Evolutionary conservation across 1,140 invertebrate species (phyloP).

Genomic region (Drosophila nigrodunni): DNA sequence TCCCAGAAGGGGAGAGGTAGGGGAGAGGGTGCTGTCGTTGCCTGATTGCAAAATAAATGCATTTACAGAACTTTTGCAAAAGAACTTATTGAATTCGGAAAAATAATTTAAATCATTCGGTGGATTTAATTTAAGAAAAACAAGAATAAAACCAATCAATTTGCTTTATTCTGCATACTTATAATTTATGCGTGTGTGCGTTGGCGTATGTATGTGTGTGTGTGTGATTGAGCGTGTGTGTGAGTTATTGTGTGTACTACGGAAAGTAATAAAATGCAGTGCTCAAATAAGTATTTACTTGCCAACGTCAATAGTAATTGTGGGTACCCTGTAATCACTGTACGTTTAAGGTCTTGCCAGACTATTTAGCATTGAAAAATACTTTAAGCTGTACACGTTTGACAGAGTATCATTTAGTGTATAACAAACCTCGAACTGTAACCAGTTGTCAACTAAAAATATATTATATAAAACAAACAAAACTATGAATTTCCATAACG

Average conservation of each 20-base stretch:
- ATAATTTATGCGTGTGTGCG: constrained; percentile 19
- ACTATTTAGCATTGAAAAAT: background rate
- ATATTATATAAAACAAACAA: constrained; percentile 9
- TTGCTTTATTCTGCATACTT: constrained; percentile 33
- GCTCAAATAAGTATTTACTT: constrained; percentile 66
- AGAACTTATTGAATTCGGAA: constrained; percentile 24
- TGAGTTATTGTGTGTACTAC: constrained; percentile 15
- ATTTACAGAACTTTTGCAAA: constrained; percentile 59
- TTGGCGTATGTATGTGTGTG: background rate
- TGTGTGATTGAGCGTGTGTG: constrained; percentile 15
- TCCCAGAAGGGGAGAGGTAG: background rate
- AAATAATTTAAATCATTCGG: constrained; percentile 51
- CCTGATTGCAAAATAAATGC: constrained; percentile 73
- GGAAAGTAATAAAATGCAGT: constrained; percentile 69
- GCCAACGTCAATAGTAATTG: constrained; percentile 61
- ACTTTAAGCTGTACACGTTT: background rate
- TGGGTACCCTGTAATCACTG: constrained; percentile 6
- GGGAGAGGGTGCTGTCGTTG: constrained; percentile 14
- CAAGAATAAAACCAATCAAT: constrained; percentile 67
- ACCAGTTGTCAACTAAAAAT: background rate
- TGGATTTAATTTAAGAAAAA: constrained; percentile 37
- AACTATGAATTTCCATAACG: constrained; percentile 25
- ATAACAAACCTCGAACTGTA: background rate
- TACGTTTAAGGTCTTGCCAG: background rate
- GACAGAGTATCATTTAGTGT: background rate